Conservation (phyloP, 2,113 vertebrate species). For the Atractosteus spatula region DNA sequence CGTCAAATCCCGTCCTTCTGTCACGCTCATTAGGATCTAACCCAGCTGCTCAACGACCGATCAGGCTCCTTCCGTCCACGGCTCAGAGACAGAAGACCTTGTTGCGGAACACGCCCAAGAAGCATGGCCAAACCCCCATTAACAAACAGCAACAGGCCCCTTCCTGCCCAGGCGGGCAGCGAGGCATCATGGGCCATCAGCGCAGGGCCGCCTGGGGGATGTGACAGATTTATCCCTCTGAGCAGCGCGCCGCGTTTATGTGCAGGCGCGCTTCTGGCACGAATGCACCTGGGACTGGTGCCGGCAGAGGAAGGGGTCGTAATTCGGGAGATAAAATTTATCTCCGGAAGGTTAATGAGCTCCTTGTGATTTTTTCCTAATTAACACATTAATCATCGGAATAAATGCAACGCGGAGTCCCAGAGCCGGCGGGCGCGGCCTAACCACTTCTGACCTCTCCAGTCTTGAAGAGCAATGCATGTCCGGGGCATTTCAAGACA, state of each 20-base stretch:
- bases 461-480: no score
- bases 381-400: slow-evolving; percentile 36
- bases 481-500: no score
- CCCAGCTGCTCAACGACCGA: no score
- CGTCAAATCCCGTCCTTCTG: no score
- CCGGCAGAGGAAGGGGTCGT: slow-evolving; percentile 7
- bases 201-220: neutral
- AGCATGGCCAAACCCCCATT: neutral
- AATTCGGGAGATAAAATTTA: slow-evolving; percentile 23
- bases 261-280: slow-evolving; percentile 28
- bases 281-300: slow-evolving; percentile 25
- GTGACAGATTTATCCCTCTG: slow-evolving; percentile 32
- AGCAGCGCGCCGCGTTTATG: slow-evolving; percentile 20
- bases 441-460: no score
- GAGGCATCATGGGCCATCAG: neutral
- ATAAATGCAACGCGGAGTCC: slow-evolving; percentile 28
- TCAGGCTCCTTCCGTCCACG: no score
- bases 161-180: neutral
- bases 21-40: no score
- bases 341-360: slow-evolving; percentile 37
- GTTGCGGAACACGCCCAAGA: no score
- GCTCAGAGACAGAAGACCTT: no score
- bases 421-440: neutral
- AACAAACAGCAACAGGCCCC: neutral
- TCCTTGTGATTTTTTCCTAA: slow-evolving; percentile 34